Base-by-base conservation (phyloP, 2,113 vertebrate species). In the Microcebus ravelobensis region DNA sequence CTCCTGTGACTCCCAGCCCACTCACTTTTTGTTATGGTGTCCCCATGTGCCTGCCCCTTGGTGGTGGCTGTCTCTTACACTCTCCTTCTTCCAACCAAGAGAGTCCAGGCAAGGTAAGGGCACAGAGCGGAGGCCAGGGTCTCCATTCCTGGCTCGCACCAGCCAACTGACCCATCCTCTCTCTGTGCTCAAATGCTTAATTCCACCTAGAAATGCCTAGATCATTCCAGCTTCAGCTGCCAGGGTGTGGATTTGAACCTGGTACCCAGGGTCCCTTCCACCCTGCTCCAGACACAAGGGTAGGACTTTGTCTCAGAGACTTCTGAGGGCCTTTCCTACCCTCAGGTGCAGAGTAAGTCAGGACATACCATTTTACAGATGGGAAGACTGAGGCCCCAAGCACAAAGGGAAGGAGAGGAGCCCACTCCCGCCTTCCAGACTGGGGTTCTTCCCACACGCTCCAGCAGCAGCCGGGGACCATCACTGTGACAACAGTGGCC, bases 101-200 rank as follows among this genome's bases (percentile, higher is more conserved):
- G 91, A 3, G 36, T 61, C 71, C 65, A 6, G 65, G 8, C 76
- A 48, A 27, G 80, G 67, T 18, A 42, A 95, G 50, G 80, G 18
- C 42, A 29, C 63, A 63, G 70, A 67, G 59, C 55, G 17, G 23
- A 63, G 42, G 45, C 45, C 39, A 23, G 65, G n/a, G 34, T 68
- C n/a, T 5, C 45, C 17, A 8, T 18, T 65, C 31, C 0, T 0
- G 68, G 61, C 65, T 8, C 12, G 8, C 5, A 7, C n/a, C 42
- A 17, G 82, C 39, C 21, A 50, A 8, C 71, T 21, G 45, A 65
- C 42, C 63, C 34, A 6, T 18, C 55, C 55, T 79, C 2, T 36
- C 50, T 79, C 13, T 45, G 10, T 4, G 12, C 52, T 55, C 50
- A 50, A 6, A 17, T n/a, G 20, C 59, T 48, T 17, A 25, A 10